Conservation (phyloP, 1,140 invertebrate species). For the Liolophura sinensis region DNA sequence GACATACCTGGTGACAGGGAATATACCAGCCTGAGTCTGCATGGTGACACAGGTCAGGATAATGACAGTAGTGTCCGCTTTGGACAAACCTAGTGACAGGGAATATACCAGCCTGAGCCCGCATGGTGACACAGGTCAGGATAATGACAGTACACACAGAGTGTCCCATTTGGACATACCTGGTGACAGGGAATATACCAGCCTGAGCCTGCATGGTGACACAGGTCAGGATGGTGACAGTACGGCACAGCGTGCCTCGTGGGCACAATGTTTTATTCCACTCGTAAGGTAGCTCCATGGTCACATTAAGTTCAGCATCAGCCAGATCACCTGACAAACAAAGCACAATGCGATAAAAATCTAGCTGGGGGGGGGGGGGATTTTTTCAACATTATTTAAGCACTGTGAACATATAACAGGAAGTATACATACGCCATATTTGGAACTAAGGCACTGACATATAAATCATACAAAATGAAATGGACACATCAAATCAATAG, state of each 20-base stretch:
- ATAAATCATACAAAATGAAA: too few relatives aligned
- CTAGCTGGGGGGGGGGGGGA: neutral
- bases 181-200: conserved; percentile 43
- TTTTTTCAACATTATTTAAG: too few relatives aligned
- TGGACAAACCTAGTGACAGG: conserved; percentile 40
- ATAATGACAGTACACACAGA: neutral
- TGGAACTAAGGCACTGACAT: too few relatives aligned
- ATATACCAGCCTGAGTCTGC: too few relatives aligned
- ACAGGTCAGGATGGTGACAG: conserved; percentile 42
- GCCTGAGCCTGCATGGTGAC: conserved; percentile 43
- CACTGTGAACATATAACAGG: too few relatives aligned
- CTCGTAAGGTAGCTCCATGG: conserved; percentile 38
- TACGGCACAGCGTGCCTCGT: conserved; percentile 18
- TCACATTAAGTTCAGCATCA: conserved; percentile 39
- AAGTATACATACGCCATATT: too few relatives aligned
- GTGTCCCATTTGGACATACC: conserved; percentile 21
- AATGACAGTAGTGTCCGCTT: too few relatives aligned
- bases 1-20: conserved; percentile 42
- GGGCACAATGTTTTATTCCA: conserved; percentile 40
- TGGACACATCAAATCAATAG: too few relatives aligned
- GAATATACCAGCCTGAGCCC: too few relatives aligned
- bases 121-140: too few relatives aligned
- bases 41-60: too few relatives aligned
- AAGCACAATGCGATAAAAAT: conserved; percentile 12
- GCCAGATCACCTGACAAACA: conserved; percentile 31